These are phyloP conservation scores for Propithecus coquereli DNA, from an alignment of 2,113 vertebrate genomes.

Conservation along the genomic window DNA sequence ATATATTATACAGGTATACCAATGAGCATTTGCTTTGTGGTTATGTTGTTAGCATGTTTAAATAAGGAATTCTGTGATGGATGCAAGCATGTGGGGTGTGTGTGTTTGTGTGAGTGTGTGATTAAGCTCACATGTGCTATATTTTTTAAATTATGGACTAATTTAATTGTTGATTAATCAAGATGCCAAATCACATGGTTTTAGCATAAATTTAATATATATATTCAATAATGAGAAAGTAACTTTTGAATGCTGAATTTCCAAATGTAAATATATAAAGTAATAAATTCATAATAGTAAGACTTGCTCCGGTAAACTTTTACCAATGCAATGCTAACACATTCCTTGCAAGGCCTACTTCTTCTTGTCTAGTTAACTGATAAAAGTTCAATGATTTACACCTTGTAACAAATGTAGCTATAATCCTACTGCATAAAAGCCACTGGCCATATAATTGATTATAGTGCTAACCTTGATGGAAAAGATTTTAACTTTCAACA, in stretches of 20 bases:
- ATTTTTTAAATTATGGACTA: neutral
- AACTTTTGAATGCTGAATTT: neutral
- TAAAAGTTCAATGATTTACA: neutral
- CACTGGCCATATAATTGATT: neutral
- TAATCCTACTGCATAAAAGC: neutral
- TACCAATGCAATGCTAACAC: neutral
- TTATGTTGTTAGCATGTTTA: neutral
- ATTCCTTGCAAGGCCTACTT: neutral
- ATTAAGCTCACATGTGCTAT: neutral
- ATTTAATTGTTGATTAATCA: neutral
- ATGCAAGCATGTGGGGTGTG: neutral
- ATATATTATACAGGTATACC: neutral
- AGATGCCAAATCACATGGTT: neutral
- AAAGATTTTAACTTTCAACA: slow-evolving; percentile 27
- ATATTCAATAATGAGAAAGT: neutral
- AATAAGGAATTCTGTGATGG: neutral
- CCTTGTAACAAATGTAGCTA: neutral
- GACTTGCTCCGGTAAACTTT: neutral
- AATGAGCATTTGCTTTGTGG: neutral
- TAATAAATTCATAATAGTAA: neutral
- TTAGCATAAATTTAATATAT: neutral
- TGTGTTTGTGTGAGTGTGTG: neutral
- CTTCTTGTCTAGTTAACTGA: neutral
- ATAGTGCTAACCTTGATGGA: neutral
- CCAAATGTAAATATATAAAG: neutral